Conservation (phyloP, 2,113 vertebrate genomes). For the Oostethus manadensis region DNA sequence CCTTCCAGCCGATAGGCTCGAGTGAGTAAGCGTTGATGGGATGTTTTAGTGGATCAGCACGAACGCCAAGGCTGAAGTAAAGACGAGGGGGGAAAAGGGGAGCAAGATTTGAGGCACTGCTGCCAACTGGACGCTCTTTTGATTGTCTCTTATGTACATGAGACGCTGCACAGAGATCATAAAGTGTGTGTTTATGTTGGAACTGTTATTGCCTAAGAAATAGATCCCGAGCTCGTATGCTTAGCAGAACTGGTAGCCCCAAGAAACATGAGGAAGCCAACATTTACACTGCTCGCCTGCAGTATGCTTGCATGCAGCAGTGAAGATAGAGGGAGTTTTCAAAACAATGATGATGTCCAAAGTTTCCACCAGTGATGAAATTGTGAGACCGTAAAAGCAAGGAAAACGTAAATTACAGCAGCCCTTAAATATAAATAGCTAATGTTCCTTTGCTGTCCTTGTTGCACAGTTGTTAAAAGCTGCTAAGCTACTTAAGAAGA, state of each 20-base stretch:
- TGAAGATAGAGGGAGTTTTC: slow-evolving; percentile 36
- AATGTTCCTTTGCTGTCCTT: too few species aligned
- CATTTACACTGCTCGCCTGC: slow-evolving; percentile 12
- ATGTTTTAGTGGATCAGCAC: slow-evolving; percentile 59
- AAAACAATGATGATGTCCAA: slow-evolving; percentile 44
- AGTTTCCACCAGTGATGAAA: slow-evolving; percentile 40
- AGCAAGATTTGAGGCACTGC: slow-evolving; percentile 38
- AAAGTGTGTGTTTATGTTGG: slow-evolving; percentile 48
- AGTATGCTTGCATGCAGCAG: slow-evolving; percentile 31
- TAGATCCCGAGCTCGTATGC: slow-evolving; percentile 38
- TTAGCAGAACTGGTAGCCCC: slow-evolving; percentile 37
- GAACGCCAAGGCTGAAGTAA: slow-evolving; percentile 41
- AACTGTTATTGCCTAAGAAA: slow-evolving; percentile 21
- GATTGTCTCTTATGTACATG: slow-evolving; percentile 23
- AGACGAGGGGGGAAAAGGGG: slow-evolving; percentile 17
- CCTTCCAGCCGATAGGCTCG: slow-evolving; percentile 40
- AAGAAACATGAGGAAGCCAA: slow-evolving; percentile 43
- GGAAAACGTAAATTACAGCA: slow-evolving; percentile 15
- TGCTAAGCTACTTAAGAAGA: too few species aligned
- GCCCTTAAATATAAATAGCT: too few species aligned
- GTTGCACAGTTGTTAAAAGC: too few species aligned
- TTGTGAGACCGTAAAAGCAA: slow-evolving; percentile 18
- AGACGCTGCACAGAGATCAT: slow-evolving; percentile 37
- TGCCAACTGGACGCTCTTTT: slow-evolving; percentile 45
- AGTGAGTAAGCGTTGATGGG: slow-evolving; percentile 68